Evolutionary conservation across 1,140 invertebrate species (phyloP).

Genomic region (Andricus grossulariae): DNA sequence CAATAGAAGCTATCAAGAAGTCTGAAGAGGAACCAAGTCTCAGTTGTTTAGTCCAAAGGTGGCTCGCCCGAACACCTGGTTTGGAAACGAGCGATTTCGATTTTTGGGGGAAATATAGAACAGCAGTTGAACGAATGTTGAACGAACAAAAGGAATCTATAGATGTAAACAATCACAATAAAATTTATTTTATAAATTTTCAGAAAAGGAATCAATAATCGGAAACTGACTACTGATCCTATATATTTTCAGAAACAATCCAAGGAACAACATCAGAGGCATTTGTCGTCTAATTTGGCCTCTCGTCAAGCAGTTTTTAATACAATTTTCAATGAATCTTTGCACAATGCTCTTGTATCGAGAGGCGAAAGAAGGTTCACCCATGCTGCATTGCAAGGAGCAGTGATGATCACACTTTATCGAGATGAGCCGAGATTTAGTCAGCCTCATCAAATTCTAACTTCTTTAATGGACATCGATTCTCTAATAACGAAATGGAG

Average conservation of each 20-base stretch:
- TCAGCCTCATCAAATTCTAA: conserved; percentile 96
- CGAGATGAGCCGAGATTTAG: conserved; percentile 97
- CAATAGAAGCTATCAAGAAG: conserved; percentile 83
- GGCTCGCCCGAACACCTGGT: conserved; percentile 96
- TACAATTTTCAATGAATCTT: conserved; percentile 89
- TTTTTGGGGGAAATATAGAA: conserved; percentile 94
- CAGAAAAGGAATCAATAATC: too few relatives aligned
- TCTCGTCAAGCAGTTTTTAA: conserved; percentile 90
- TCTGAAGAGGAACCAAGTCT: conserved; percentile 92
- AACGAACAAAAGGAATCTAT: conserved; percentile 78
- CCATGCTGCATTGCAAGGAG: conserved; percentile 94
- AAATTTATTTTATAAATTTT: too few relatives aligned
- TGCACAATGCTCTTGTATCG: conserved; percentile 87
- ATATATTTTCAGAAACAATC: conserved; percentile 59
- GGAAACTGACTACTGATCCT: too few relatives aligned
- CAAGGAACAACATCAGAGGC: conserved; percentile 79
- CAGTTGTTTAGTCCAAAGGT: conserved; percentile 89
- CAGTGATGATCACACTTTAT: conserved; percentile 98
- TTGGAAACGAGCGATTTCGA: conserved; percentile 89
- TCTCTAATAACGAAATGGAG: conserved; percentile 99
- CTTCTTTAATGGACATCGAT: conserved; percentile 97
- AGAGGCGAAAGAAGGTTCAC: conserved; percentile 93
- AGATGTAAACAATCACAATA: conserved; percentile 48
- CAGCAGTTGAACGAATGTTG: conserved; percentile 85
- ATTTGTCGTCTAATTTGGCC: conserved; percentile 83